A percentile compares a stretch with the other conserved stretches of the same genome.
These are phyloP conservation scores for Crotalus horridus DNA, from an alignment of 2,113 vertebrate species.

Conservation along the genomic window DNA sequence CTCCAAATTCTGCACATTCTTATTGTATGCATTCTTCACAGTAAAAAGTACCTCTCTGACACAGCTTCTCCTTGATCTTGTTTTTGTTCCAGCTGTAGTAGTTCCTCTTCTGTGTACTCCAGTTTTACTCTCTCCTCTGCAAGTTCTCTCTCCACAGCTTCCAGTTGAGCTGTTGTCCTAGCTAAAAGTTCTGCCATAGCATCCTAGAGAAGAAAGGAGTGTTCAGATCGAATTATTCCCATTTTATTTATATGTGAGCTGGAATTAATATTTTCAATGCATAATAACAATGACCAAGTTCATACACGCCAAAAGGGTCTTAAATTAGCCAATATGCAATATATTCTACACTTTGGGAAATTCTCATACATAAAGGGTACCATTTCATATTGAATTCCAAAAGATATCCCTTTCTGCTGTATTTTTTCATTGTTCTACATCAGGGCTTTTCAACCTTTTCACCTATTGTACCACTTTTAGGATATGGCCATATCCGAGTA, in stretches of 20 bases:
- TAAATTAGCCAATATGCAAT: background rate
- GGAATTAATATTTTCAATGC: background rate
- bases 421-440: background rate
- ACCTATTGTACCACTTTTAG: too few relatives aligned
- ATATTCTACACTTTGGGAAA: background rate
- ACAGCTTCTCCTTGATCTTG: constrained; percentile 81
- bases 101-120: constrained; percentile 80
- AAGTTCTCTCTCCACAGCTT: constrained; percentile 80
- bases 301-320: background rate
- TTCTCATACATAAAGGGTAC: background rate
- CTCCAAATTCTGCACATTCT: background rate
- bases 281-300: background rate
- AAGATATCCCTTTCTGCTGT: background rate
- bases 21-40: accelerated
- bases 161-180: constrained; percentile 77
- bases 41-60: constrained; percentile 80
- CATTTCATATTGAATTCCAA: background rate
- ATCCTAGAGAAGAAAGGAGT: constrained; percentile 68
- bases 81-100: constrained; percentile 77
- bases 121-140: constrained; percentile 76
- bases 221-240: accelerated
- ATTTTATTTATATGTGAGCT: background rate
- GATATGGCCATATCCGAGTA: too few relatives aligned
- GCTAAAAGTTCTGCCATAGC: constrained; percentile 77
- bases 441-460: too few relatives aligned